Conservation (phyloP, 2,113 vertebrate species). For the Collichthys lucidus region DNA sequence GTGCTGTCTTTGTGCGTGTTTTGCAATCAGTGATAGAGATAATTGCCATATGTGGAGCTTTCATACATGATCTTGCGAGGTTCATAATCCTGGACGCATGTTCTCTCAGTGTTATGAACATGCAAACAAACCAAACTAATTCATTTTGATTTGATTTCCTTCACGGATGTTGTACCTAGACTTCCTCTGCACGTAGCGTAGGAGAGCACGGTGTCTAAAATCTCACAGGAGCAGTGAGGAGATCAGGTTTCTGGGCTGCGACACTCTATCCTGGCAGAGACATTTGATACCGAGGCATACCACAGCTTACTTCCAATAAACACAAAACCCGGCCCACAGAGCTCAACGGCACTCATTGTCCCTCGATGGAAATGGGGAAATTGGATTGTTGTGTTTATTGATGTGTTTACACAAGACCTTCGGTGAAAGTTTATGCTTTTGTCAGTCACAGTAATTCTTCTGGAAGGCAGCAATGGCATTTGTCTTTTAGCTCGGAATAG, state of each 20-base stretch:
- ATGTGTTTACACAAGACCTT: conserved; percentile 54
- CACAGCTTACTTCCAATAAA: conserved; percentile 64
- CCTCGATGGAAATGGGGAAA: conserved; percentile 50
- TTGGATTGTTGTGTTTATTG: conserved; percentile 68
- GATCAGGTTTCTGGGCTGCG: conserved; percentile 65
- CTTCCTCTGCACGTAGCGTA: conserved; percentile 37
- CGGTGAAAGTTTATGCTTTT: conserved; percentile 50
- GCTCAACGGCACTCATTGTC: conserved; percentile 54
- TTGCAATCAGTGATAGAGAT: not conserved
- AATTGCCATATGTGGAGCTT: not conserved
- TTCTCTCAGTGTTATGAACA: conserved; percentile 24
- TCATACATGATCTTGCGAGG: not conserved
- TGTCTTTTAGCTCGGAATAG: conserved; percentile 5
- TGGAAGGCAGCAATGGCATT: conserved; percentile 43
- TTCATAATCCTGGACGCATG: not conserved
- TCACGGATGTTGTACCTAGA: conserved; percentile 63
- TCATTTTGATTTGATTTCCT: conserved; percentile 59
- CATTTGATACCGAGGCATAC: conserved; percentile 67
- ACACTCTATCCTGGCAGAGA: conserved; percentile 62
- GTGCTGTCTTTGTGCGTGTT: conserved; percentile 3
- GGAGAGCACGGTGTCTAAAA: conserved; percentile 28
- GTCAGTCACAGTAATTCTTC: conserved; percentile 49
- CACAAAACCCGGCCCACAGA: conserved; percentile 48
- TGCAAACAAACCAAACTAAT: conserved; percentile 63
- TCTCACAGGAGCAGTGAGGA: conserved; percentile 37